Conservation (phyloP, 2,888 invertebrate genomes). For the Dysmachus trigonus region DNA sequence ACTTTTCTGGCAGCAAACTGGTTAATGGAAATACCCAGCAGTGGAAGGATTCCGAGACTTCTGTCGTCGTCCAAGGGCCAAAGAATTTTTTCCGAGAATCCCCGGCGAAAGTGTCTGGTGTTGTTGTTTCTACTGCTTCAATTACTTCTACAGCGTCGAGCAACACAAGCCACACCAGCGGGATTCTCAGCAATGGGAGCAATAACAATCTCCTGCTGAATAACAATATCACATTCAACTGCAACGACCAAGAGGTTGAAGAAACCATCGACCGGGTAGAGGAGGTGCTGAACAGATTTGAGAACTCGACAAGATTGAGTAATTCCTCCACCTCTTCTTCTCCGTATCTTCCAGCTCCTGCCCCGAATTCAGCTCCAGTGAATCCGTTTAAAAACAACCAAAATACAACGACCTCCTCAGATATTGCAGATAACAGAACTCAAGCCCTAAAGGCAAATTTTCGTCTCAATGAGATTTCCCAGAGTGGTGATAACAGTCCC, state of each 20-base stretch:
- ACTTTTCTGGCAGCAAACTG: not conserved
- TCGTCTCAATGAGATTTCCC: not conserved
- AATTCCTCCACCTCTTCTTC: not conserved
- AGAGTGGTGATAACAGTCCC: not conserved
- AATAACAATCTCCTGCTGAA: slow-evolving; percentile 40
- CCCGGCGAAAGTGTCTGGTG: not conserved
- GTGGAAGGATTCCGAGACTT: not conserved
- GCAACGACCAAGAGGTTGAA: slow-evolving; percentile 49
- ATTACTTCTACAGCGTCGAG: not conserved
- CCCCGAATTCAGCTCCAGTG: not conserved
- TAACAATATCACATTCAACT: slow-evolving; percentile 2
- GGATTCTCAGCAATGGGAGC: not conserved
- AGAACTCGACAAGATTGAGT: slow-evolving; percentile 43
- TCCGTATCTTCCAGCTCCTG: not conserved
- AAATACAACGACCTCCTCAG: not conserved
- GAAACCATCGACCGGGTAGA: slow-evolving; percentile 50
- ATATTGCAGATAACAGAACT: not conserved
- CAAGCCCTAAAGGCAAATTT: not conserved
- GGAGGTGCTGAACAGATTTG: slow-evolving; percentile 46
- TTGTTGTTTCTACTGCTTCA: not conserved
- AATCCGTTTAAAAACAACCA: slow-evolving; percentile 34
- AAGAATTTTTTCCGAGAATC: not conserved
- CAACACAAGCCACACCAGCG: not conserved
- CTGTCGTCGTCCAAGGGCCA: not conserved
- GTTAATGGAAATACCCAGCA: slow-evolving; percentile 28